Percentiles rank a stretch among this genome's conserved stretches.
phyloP scores from a whole-genome alignment of 2,888 invertebrate genomes.

The Gymnoscelis rufifasciata region DNA sequence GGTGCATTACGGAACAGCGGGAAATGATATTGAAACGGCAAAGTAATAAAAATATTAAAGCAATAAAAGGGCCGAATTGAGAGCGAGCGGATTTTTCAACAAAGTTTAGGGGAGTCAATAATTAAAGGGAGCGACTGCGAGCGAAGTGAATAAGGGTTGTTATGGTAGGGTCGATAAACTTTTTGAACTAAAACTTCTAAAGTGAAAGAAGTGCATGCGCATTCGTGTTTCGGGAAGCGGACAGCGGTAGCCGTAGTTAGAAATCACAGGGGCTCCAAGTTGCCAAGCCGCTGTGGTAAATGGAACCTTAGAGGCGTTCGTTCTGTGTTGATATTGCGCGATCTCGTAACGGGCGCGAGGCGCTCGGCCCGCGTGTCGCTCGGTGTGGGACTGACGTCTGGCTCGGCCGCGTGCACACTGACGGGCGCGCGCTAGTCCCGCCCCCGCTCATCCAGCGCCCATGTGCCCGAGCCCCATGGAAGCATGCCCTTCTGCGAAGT shows the following conservation, averaged over 20 bases:
- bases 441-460: slow-evolving; percentile 54
- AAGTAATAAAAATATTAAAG: slow-evolving; percentile 63
- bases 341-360: slow-evolving; percentile 57
- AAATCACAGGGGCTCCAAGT: slow-evolving; percentile 16
- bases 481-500: slow-evolving; percentile 44
- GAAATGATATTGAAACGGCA: slow-evolving; percentile 39
- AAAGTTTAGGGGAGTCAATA: slow-evolving; percentile 75
- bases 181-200: slow-evolving; percentile 30
- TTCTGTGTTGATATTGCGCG: slow-evolving; percentile 31
- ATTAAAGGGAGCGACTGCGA: slow-evolving; percentile 74
- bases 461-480: slow-evolving; percentile 51
- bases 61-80: slow-evolving; percentile 58
- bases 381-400: slow-evolving; percentile 65
- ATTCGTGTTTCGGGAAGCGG: slow-evolving; percentile 1
- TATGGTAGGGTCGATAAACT: slow-evolving; percentile 74
- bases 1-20: slow-evolving; percentile 31
- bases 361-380: slow-evolving; percentile 70
- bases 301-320: slow-evolving; percentile 16
- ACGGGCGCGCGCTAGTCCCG: slow-evolving; percentile 60
- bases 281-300: slow-evolving; percentile 17
- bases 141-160: slow-evolving; percentile 73
- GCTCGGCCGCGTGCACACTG: slow-evolving; percentile 34
- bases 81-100: slow-evolving; percentile 58
- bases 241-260: slow-evolving; percentile 10
- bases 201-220: slow-evolving; percentile 11